Percentiles rank a stretch among this genome's conserved stretches.
Conservation (phyloP, 2,113 vertebrate genomes). For the Pedionomus torquatus region DNA sequence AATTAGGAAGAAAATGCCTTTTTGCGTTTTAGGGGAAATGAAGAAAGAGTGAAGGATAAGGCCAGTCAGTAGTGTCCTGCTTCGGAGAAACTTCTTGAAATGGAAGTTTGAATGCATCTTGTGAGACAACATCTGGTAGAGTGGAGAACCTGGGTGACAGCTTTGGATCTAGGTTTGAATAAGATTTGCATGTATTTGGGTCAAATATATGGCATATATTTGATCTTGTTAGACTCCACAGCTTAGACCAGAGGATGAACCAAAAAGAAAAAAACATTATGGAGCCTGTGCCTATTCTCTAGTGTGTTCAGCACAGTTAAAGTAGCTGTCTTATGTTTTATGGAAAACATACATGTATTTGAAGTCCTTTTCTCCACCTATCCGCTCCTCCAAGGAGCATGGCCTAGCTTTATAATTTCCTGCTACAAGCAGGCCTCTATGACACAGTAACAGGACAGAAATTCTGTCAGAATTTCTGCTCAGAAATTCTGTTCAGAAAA, state of each 20-base stretch:
- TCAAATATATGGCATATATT: not conserved
- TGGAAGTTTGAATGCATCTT: not conserved
- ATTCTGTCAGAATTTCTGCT: not conserved
- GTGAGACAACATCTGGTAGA: not conserved
- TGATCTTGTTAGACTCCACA: not conserved
- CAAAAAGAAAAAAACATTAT: not conserved
- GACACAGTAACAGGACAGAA: not conserved
- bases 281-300: not conserved
- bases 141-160: not conserved
- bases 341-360: conserved; percentile 6
- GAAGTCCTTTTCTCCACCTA: conserved; percentile 28
- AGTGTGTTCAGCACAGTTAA: not conserved
- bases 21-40: not conserved
- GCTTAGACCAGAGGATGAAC: not conserved
- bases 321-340: not conserved
- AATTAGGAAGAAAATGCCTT: not conserved
- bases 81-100: not conserved
- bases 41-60: not conserved
- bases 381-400: not conserved
- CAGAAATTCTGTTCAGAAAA: not conserved
- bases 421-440: conserved; percentile 1
- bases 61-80: not conserved
- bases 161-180: not conserved
- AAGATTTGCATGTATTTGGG: not conserved
- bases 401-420: conserved; percentile 20